A percentile compares a stretch with the other conserved stretches of the same genome.
phyloP scores from a whole-genome alignment of 2,113 vertebrate species.

The Cardinalis cardinalis region DNA sequence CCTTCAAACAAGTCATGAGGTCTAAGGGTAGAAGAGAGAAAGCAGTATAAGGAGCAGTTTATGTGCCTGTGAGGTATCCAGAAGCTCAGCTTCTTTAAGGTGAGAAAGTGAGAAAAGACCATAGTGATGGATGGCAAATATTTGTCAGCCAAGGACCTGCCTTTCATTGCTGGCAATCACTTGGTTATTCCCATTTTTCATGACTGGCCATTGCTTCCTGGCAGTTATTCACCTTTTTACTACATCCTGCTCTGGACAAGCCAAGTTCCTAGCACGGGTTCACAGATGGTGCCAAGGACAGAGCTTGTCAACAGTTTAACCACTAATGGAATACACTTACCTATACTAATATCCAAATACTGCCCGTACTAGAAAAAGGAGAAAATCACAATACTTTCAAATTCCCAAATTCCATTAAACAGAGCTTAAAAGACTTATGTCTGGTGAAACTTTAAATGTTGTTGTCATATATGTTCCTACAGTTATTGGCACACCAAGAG shows the following conservation, averaged over 20 bases:
- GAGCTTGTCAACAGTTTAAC: background rate
- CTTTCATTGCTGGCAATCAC: background rate
- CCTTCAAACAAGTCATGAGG: background rate
- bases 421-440: background rate
- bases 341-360: background rate
- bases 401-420: background rate
- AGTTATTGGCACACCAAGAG: background rate
- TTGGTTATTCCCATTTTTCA: background rate
- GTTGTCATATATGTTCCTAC: background rate
- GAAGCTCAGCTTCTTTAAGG: background rate
- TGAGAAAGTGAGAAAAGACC: background rate
- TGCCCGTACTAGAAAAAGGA: background rate
- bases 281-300: background rate
- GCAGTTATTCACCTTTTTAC: background rate
- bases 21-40: background rate
- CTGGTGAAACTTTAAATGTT: background rate
- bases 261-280: background rate
- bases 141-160: background rate
- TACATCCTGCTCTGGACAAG: background rate
- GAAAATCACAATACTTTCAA: background rate
- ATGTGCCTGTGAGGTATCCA: background rate
- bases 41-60: background rate
- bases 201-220: background rate
- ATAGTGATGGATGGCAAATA: fast-evolving
- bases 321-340: background rate